A percentile compares a stretch with the other conserved stretches of the same genome.
Conservation (phyloP, 2,113 vertebrate genomes). For the Etheostoma cragini region DNA sequence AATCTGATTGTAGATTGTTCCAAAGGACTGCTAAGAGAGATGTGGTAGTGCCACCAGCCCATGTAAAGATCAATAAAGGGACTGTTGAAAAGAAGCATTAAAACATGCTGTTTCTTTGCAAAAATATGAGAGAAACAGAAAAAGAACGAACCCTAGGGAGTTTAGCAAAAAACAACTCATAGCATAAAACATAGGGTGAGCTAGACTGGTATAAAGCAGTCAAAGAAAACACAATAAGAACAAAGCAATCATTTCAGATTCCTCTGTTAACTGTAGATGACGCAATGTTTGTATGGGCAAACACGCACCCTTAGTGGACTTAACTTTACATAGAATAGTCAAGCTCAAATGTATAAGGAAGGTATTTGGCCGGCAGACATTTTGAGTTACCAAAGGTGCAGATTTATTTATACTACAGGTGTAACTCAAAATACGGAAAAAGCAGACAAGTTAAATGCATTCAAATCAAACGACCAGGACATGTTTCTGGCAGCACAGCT, state of each 20-base stretch:
- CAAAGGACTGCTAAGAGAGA: not conserved
- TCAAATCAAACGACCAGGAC: too few relatives aligned
- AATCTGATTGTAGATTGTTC: not conserved
- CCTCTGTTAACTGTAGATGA: not conserved
- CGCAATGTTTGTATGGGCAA: too few relatives aligned
- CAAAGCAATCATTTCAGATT: not conserved
- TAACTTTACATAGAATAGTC: not conserved
- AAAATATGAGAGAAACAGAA: not conserved
- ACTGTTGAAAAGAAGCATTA: not conserved
- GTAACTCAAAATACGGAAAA: too few relatives aligned
- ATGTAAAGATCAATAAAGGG: not conserved
- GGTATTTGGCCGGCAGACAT: too few relatives aligned
- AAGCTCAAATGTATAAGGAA: too few relatives aligned
- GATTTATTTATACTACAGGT: too few relatives aligned
- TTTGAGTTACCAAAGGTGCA: too few relatives aligned
- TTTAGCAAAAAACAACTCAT: not conserved
- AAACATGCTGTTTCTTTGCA: not conserved
- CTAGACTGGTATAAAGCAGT: not conserved
- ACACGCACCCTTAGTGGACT: not conserved
- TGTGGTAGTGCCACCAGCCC: not conserved
- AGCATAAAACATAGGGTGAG: not conserved
- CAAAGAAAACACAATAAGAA: not conserved
- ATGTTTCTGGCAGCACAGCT: too few relatives aligned
- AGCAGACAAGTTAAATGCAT: too few relatives aligned
- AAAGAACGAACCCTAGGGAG: not conserved